Base-by-base conservation (phyloP, 2,797 vertebrate species). In the Acipenser oxyrinchus region DNA sequence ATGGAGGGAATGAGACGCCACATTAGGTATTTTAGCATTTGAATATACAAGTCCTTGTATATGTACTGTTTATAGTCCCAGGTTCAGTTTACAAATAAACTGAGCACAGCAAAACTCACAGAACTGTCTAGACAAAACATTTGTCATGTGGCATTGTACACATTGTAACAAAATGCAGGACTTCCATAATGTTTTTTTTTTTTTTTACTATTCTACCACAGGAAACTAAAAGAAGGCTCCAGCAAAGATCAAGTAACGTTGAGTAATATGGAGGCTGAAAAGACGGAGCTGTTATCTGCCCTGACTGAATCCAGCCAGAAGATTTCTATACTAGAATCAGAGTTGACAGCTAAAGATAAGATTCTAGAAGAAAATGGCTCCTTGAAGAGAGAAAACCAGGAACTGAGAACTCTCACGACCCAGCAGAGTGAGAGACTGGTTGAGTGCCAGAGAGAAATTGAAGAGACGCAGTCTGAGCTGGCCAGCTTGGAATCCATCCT, bases 201-300 rank as follows among this genome's bases (percentile, higher is more conserved):
- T 62, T 70, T 4, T 37, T 37, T 37, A 37, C 37, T 37, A 70
- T 71, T 64, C 60, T 71, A 6, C 13, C 65, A 60, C 8, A 96
- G 95, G 70, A 81, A 82, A 49, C 70, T 94, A 75, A 86, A 75
- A 72, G 86, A 90, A 72, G 90, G 93, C 67, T 77, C 81, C 72
- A 77, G 4, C 61, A 84, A 70, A 62, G 68, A 73, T 23, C 85
- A 88, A 74, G 77, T 87, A 66, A 77, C 73, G 51, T 75, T 84
- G 66, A 83, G 75, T 63, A 66, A 52, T 57, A 72, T 84, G 66
- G 76, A 83, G 6, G 66, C 83, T 59, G 89, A 88, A 77, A 86
- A 82, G 9, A 70, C 75, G 68, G 86, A 87, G 73, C 76, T 94
- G 8, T 74, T 84, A 75, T 75, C 77, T 65, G 81, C 84, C 60